Evolutionary conservation across 2,113 vertebrate species (phyloP).

Genomic region (Sorex araneus): DNA sequence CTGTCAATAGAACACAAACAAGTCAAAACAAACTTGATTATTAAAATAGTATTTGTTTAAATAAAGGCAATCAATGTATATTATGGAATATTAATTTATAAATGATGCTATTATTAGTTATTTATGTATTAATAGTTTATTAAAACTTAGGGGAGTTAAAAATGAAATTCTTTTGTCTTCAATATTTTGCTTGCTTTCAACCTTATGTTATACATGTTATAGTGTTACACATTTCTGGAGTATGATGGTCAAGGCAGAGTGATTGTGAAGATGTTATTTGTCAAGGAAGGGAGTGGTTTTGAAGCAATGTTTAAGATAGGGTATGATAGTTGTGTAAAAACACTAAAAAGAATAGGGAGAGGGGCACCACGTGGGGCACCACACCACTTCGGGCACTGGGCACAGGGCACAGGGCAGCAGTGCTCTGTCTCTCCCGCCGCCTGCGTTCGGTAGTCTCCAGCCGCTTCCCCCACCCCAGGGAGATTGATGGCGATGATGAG

Average conservation of each 20-base stretch:
- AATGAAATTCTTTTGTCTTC: neutral
- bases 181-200: neutral
- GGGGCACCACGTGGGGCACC: too few relatives aligned
- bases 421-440: too few relatives aligned
- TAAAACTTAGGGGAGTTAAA: neutral
- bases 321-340: too few relatives aligned
- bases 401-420: too few relatives aligned
- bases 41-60: slow-evolving; percentile 14
- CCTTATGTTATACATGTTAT: neutral
- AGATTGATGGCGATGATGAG: too few relatives aligned
- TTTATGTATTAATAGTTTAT: neutral
- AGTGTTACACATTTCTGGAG: neutral
- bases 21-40: neutral
- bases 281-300: neutral
- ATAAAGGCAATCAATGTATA: neutral
- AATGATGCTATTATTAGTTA: neutral
- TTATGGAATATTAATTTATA: neutral
- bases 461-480: too few relatives aligned
- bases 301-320: neutral
- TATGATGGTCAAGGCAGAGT: neutral
- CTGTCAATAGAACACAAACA: neutral
- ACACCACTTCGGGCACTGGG: too few relatives aligned
- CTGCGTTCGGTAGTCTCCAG: too few relatives aligned
- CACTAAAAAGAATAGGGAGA: too few relatives aligned
- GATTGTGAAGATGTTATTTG: neutral